phyloP scores from a whole-genome alignment of 2,797 vertebrate genomes.

The Myiotriccus ornatus region DNA sequence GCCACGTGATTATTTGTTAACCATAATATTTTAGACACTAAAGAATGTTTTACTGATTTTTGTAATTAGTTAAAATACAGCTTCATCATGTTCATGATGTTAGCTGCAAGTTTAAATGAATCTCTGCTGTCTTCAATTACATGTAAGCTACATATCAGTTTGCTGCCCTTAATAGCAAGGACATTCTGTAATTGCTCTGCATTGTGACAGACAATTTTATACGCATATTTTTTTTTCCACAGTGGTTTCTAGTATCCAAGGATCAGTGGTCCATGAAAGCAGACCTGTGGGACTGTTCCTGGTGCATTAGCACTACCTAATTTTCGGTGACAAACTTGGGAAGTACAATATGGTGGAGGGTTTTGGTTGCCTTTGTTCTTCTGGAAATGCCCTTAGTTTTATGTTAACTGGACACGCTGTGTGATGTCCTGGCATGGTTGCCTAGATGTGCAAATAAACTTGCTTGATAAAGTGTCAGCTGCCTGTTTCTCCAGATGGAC shows the following conservation, averaged over 20 bases:
- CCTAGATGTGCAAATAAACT: neutral
- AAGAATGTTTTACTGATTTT: neutral
- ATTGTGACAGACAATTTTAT: neutral
- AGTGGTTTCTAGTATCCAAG: neutral
- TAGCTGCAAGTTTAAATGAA: neutral
- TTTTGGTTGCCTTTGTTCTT: neutral
- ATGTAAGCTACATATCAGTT: neutral
- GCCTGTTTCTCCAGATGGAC: neutral
- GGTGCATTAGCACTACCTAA: neutral
- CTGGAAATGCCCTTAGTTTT: neutral
- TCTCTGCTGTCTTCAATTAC: neutral
- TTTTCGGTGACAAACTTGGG: neutral
- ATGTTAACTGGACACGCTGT: neutral
- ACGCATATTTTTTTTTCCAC: neutral
- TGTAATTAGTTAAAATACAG: neutral
- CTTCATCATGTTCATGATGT: neutral
- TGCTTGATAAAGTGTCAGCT: neutral
- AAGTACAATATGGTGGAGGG: neutral
- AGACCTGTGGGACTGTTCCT: neutral
- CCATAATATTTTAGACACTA: neutral
- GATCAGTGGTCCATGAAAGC: neutral
- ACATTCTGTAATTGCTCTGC: neutral
- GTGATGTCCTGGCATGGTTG: neutral
- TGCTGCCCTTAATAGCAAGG: neutral
- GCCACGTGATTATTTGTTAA: neutral